Evolutionary conservation across 2,113 vertebrate genomes (phyloP).

Genomic region (cattle (Bos taurus)): ARS-UCD2.0 NC_037337.1:63130001-63130500

Average conservation of each 20-base stretch:
- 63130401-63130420: background rate
- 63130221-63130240: background rate
- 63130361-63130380: background rate
- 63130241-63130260: background rate
- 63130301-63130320: background rate
- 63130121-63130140: background rate
- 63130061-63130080: background rate
- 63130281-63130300: background rate
- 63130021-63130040: background rate
- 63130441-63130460: background rate
- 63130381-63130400: background rate
- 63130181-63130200: background rate
- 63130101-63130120: background rate
- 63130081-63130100: background rate
- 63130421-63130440: background rate
- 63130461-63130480: background rate
- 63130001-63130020: background rate
- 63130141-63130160: background rate
- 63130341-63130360: background rate
- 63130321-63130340: background rate
- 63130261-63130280: background rate
- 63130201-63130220: background rate
- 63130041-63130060: background rate
- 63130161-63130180: fast-evolving
- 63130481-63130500: background rate